Base-by-base conservation (phyloP, 2,797 vertebrate genomes). In the Scolopax bukidnonensis region DNA sequence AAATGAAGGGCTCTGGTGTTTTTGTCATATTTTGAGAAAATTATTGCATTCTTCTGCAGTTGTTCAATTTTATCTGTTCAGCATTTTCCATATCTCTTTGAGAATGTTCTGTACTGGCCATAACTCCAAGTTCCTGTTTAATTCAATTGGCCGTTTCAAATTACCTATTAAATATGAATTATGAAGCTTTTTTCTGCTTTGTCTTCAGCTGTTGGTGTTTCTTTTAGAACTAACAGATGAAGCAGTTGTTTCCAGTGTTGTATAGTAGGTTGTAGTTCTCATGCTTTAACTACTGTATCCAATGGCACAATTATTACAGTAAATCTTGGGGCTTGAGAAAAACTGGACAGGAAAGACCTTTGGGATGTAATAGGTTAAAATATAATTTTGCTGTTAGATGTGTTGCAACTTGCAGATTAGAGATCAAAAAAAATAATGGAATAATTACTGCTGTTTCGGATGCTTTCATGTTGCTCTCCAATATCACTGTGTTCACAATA, bases 11-110 rank as follows among this genome's bases (percentile, higher is more conserved):
- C 33, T 88, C 83, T 92, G 84, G 69, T 82, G 56, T 83, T 92
- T 88, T 84, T 84, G 41, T 78, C 69, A 50, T 89, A 86, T 86
- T 96, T 94, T 90, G 59, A 88, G 95, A 92, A 84, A 96, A 93
- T 86, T 11, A 75, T 33, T 91, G 32, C 83, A 75, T 94, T 94
- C 76, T 87, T 79, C 41, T 96, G 76, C 84, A 93, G 69, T 68
- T 81, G 59, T 69, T 95, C 57, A 53, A 10, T 96, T 93, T 94
- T 87, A 91, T 92, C 87, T 90, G 79, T 71, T 94, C 77, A 93
- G 83, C 48, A 5, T 73, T 96, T 97, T 96, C 89, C 95, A 93
- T 94, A 91, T 87, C 77, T 59, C 57, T 75, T 50, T 89, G 75
- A 88, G 94, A 94, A 88, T 85, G 63, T 92, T 95, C 84, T 96